phyloP scores from a whole-genome alignment of 2,797 vertebrate species.

The Anguilla anguilla region DNA sequence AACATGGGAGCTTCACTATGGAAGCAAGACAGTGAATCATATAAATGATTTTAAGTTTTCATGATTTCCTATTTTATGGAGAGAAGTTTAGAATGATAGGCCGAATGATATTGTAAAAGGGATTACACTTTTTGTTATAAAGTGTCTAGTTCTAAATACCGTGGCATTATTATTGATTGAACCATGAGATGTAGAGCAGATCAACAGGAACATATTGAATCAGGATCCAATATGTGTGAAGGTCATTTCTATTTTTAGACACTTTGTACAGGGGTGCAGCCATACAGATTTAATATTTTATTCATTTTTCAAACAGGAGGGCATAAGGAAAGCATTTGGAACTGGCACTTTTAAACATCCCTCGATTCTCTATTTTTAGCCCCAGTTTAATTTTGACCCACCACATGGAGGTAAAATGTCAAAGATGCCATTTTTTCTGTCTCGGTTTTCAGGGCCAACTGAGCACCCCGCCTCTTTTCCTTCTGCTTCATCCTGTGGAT shows the following conservation, averaged over 20 bases:
- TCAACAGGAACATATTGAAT: neutral
- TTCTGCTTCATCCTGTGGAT: no score
- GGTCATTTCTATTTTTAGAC: neutral
- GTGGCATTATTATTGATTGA: neutral
- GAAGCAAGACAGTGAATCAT: neutral
- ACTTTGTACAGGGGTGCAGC: neutral
- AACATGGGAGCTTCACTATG: neutral
- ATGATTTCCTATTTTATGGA: neutral
- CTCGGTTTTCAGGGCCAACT: no score
- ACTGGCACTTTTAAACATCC: neutral
- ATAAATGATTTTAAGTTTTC: neutral
- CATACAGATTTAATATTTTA: neutral
- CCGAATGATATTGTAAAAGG: neutral
- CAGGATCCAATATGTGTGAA: neutral
- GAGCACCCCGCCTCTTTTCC: no score
- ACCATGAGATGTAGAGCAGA: neutral
- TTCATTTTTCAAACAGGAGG: neutral
- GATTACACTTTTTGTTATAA: neutral
- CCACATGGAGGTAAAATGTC: neutral
- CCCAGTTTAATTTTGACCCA: neutral
- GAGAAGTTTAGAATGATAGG: neutral
- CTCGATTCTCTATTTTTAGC: conserved; percentile 13
- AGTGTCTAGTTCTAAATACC: neutral
- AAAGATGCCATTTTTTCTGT: neutral
- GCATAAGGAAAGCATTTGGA: neutral